Evolutionary conservation across 2,797 vertebrate species (phyloP).

Genomic region (Salarias fasciatus): DNA sequence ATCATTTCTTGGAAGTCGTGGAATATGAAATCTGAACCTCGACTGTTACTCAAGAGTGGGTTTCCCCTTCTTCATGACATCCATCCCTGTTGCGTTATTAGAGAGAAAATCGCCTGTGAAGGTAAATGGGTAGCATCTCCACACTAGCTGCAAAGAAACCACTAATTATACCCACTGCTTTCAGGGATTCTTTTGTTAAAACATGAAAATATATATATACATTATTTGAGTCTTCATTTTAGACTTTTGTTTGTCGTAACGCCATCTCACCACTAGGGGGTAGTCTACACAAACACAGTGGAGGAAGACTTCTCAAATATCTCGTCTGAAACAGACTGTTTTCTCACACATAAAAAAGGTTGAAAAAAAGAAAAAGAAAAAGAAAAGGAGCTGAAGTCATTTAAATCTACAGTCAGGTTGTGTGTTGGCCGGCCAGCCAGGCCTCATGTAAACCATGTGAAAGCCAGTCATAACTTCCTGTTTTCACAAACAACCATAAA

Average conservation of each 20-base stretch:
- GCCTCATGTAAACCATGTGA: conserved; percentile 75
- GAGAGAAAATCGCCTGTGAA: too few relatives aligned
- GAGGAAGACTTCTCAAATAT: neutral
- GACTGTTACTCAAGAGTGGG: neutral
- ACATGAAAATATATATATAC: too few relatives aligned
- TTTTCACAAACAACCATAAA: conserved; percentile 78
- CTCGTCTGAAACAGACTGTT: conserved; percentile 10
- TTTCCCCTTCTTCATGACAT: neutral
- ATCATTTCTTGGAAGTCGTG: neutral
- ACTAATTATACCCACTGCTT: neutral
- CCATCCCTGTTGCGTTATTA: neutral
- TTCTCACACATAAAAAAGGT: conserved; percentile 30
- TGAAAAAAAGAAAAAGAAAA: too few relatives aligned
- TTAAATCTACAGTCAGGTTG: conserved; percentile 39
- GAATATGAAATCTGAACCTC: neutral
- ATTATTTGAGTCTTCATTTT: too few relatives aligned
- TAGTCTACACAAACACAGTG: conserved; percentile 11
- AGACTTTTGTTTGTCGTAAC: neutral
- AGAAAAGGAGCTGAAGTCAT: conserved; percentile 32
- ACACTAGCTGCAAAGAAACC: neutral
- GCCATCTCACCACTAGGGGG: conserved; percentile 49
- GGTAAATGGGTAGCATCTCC: too few relatives aligned
- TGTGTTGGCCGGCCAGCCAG: conserved; percentile 44
- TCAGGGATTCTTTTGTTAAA: neutral
- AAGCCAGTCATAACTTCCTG: conserved; percentile 80